Evolutionary conservation across 2,888 invertebrate genomes (phyloP).

Genomic region (Hipparchia sbordonii): DNA sequence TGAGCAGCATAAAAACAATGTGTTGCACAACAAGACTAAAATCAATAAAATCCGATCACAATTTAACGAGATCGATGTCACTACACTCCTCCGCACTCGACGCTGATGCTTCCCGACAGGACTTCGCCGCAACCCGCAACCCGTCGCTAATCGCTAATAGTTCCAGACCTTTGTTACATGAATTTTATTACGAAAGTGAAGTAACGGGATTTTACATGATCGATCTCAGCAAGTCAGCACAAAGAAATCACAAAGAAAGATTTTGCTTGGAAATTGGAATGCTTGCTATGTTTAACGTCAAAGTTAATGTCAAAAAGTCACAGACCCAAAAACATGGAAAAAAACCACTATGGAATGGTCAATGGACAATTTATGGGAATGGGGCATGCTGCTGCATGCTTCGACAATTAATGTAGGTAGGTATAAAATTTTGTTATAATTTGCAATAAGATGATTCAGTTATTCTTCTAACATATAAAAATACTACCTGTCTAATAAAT

Average conservation of each 20-base stretch:
- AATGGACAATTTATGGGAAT: no score
- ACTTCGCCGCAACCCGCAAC: slow-evolving; percentile 56
- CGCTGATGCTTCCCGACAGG: slow-evolving; percentile 50
- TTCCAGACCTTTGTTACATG: slow-evolving; percentile 71
- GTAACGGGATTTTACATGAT: slow-evolving; percentile 78
- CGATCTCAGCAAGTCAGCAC: slow-evolving; percentile 64
- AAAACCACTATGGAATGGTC: no score
- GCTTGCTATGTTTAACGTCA: no score
- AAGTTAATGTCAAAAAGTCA: no score
- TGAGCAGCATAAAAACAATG: slow-evolving; percentile 75
- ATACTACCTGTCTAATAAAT: no score
- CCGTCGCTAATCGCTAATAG: slow-evolving; percentile 56
- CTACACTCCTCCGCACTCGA: slow-evolving; percentile 50
- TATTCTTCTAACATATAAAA: no score
- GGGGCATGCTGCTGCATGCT: no score
- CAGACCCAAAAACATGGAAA: no score
- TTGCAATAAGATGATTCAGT: no score
- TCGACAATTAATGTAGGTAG: no score
- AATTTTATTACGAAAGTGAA: slow-evolving; percentile 70
- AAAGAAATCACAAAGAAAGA: slow-evolving; percentile 63
- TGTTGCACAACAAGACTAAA: slow-evolving; percentile 65
- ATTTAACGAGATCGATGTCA: slow-evolving; percentile 61
- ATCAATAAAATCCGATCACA: slow-evolving; percentile 73
- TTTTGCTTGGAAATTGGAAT: neutral
- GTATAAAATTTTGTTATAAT: no score